A percentile compares a stretch with the other conserved stretches of the same genome.
phyloP scores from a whole-genome alignment of 2,113 vertebrate species.

The Corythaixoides concolor region DNA sequence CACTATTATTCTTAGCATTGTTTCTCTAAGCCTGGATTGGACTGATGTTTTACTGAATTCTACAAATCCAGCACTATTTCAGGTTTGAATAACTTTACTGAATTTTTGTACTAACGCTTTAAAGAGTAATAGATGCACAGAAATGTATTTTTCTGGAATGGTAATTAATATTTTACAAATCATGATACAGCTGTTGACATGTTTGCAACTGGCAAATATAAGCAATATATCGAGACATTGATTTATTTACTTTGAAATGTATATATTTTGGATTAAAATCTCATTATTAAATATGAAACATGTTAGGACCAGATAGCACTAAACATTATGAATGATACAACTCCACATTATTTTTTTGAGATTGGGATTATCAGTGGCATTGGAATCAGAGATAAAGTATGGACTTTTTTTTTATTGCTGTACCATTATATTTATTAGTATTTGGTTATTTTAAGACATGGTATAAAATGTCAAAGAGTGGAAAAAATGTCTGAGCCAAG shows the following conservation, averaged over 20 bases:
- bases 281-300: background rate
- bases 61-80: background rate
- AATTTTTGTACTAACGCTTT: background rate
- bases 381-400: background rate
- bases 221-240: background rate
- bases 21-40: background rate
- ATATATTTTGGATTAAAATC: background rate
- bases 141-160: background rate
- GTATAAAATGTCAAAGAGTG: background rate
- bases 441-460: background rate
- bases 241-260: background rate
- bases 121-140: background rate
- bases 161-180: background rate
- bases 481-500: background rate
- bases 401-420: background rate
- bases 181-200: background rate
- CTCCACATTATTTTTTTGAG: background rate
- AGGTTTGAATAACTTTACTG: background rate
- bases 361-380: background rate
- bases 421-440: background rate
- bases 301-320: background rate
- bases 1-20: background rate
- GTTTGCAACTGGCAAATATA: background rate
- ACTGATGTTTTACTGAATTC: background rate
- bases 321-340: background rate